Evolutionary conservation across 2,797 vertebrate species (phyloP), one percentile per base, ranked within the genome.

Genomic region (Diplodus sargus): DNA sequence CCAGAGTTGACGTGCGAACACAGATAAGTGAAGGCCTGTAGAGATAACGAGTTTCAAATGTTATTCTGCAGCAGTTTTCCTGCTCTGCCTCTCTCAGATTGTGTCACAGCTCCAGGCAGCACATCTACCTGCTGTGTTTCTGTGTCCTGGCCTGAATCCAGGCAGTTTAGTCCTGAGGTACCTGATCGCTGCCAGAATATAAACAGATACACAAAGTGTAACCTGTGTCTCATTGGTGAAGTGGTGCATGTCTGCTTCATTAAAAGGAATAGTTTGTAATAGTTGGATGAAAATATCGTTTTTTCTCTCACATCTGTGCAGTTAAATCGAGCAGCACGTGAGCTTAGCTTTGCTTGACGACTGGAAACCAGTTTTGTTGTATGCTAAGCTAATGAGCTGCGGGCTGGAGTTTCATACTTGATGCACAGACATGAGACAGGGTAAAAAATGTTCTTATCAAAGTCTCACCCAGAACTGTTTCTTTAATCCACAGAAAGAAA

Each of bases 81-180:
- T 14, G 28, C 74, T 47, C 47, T 3, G 14, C 22, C 25, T 69
- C 20, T 16, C 34, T 60, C 23, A 58, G 13, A 54, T 14, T 17
- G 61, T 15, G 10, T n/a, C 43, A 39, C 45, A 45, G 61, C 56
- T 73, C 6, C 34, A 60, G 30, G 59, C 48, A 51, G 43, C 30
- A 82, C 14, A 57, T 74, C 52, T 28, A 56, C 30, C 34, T 34
- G 42, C 39, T 28, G 43, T 22, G 60, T 58, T 51, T 66, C n/a
- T 64, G 18, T 60, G 58, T 62, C 42, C 76, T 66, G 70, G 60
- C 43, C 6, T 13, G 18, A 20, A 22, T 81, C 63, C 78, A 76
- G 22, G 51, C 65, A 56, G 11, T 43, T 4, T 34, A 60, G 60
- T 75, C 66, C 52, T 73, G 14, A 1, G 25, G 30, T 49, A n/a